A percentile compares a stretch with the other conserved stretches of the same genome.
Evolutionary conservation across 1,140 invertebrate genomes (phyloP).

Genomic region (Patella vulgata): DNA sequence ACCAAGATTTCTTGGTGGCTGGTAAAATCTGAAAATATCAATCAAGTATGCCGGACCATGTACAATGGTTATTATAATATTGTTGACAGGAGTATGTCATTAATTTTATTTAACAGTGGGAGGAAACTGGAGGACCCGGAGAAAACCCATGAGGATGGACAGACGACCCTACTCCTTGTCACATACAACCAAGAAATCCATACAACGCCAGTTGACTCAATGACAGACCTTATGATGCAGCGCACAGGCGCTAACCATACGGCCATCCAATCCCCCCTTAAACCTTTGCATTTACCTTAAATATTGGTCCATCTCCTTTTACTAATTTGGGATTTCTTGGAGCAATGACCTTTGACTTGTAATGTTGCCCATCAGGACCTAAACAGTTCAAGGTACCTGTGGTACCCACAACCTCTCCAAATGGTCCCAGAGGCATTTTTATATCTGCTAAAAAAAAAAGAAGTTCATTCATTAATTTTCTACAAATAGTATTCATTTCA

Average conservation of each 20-base stretch:
- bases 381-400: conserved; percentile 61
- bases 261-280: too few relatives aligned
- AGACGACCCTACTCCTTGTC: too few relatives aligned
- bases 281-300: conserved; percentile 53
- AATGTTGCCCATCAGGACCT: conserved; percentile 51
- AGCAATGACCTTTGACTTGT: conserved; percentile 64
- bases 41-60: background rate
- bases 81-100: too few relatives aligned
- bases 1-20: background rate
- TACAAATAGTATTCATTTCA: too few relatives aligned
- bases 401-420: conserved; percentile 65
- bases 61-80: too few relatives aligned
- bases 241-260: too few relatives aligned
- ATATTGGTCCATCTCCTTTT: conserved; percentile 44
- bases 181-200: too few relatives aligned
- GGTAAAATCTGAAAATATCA: background rate
- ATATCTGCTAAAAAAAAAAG: conserved; percentile 6
- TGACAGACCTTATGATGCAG: too few relatives aligned
- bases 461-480: background rate
- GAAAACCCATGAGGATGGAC: too few relatives aligned
- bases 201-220: too few relatives aligned
- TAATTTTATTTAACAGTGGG: too few relatives aligned
- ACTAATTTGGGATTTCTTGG: conserved; percentile 66
- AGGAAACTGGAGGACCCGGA: too few relatives aligned
- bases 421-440: conserved; percentile 63